These are phyloP conservation scores for Actinemys pallida DNA, from an alignment of 2,113 vertebrate species.

Conservation along the genomic window DNA sequence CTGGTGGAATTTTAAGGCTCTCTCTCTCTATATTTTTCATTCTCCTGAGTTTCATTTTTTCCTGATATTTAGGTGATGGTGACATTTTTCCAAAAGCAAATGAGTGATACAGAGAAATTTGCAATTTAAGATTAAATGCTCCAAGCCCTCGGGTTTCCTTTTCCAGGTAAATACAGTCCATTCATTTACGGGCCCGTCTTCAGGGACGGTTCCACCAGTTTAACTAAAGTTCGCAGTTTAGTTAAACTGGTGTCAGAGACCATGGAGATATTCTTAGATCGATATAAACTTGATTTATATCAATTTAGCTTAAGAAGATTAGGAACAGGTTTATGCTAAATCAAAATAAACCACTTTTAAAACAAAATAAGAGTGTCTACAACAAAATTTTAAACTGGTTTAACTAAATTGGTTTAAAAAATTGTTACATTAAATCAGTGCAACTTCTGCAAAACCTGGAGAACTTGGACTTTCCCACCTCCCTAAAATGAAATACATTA, in stretches of 20 bases:
- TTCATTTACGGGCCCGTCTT: not conserved
- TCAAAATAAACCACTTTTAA: not conserved
- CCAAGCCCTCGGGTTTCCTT: not conserved
- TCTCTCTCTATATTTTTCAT: not conserved
- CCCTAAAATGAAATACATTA: not conserved
- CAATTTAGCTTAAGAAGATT: not conserved
- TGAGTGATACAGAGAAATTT: not conserved
- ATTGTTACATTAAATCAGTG: not conserved
- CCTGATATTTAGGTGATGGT: accelerated
- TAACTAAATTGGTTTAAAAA: not conserved
- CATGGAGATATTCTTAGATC: not conserved
- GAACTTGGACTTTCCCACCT: not conserved
- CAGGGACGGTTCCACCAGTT: not conserved
- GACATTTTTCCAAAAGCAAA: not conserved
- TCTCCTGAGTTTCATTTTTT: not conserved
- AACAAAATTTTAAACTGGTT: not conserved
- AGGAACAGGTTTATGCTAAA: not conserved
- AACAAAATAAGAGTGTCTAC: not conserved
- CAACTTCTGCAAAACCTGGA: not conserved
- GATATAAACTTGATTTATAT: not conserved
- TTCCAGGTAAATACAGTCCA: not conserved
- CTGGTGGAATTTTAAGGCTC: accelerated
- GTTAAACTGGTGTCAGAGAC: not conserved
- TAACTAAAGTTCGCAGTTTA: not conserved
- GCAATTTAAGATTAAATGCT: not conserved